A percentile compares a stretch with the other conserved stretches of the same genome.
These are phyloP conservation scores for Lycaon pictus DNA, from an alignment of 2,113 vertebrate species.

Conservation along the genomic window DNA sequence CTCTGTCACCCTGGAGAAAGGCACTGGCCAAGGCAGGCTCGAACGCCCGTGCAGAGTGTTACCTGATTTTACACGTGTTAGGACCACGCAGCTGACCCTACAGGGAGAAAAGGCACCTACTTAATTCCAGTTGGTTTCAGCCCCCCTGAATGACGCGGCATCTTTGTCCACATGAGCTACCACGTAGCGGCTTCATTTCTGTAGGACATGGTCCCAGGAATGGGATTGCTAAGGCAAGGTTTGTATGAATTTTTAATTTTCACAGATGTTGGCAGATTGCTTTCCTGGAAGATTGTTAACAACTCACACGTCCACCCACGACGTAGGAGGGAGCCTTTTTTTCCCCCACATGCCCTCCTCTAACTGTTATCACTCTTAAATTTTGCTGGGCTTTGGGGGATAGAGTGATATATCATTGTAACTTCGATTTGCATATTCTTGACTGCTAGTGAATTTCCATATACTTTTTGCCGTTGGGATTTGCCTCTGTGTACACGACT, in stretches of 20 bases:
- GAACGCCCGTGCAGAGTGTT: neutral
- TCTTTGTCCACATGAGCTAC: neutral
- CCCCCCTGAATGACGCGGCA: rapidly evolving
- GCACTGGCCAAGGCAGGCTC: neutral
- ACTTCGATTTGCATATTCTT: neutral
- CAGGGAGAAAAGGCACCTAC: neutral
- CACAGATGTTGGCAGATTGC: neutral
- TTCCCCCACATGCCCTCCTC: neutral
- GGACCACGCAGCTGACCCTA: neutral
- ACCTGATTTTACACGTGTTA: neutral
- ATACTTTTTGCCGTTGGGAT: neutral
- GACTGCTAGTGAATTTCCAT: neutral
- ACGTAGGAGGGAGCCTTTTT: neutral
- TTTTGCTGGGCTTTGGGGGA: neutral
- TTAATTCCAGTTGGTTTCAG: neutral
- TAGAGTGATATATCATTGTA: rapidly evolving
- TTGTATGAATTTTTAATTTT: neutral
- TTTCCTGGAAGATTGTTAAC: neutral
- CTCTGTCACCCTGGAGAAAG: neutral
- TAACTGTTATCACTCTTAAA: neutral
- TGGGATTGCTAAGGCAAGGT: neutral
- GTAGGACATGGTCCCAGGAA: neutral
- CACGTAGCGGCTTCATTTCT: rapidly evolving
- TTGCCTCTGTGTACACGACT: neutral
- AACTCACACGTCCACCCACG: neutral